Base-by-base conservation (phyloP, 2,888 invertebrate genomes). In the Chironomus riparius region DNA sequence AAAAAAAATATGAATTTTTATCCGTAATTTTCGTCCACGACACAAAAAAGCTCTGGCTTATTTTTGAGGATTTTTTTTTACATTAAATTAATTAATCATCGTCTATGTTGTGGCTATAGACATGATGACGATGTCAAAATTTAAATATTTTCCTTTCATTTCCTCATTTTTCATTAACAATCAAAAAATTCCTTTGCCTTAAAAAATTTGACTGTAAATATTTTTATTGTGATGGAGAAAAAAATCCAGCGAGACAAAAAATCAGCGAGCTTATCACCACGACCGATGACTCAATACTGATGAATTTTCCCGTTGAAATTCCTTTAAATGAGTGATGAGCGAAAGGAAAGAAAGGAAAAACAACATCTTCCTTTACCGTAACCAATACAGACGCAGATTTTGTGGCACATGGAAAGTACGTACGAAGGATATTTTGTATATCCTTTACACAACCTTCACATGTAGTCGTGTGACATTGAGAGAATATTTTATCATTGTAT, bases 321-420 rank as follows among this genome's bases (percentile, higher is more conserved):
- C 72, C 72, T 72, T 72, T 62, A 72, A 72, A 72, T 72, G 72
- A 62, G 47, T 61, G 65, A 48, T 74, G 68, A 72, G 38, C 47
- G 68, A 74, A 21, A 65, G 28, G 22, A 56, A 18, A 4, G 22
- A 56, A 18, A 28, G 50, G 15, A 56, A 56, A 56, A 38, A 38
- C 38, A 38, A 38, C 38, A 38, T 38, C 38, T 56, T 56, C 6
- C 56, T 38, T 38, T 10, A 38, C 38, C 38, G 38, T 38, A 38
- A 56, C 56, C 56, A 56, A 56, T 15, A 56, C 56, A 56, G 56
- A 56, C 5, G 15, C 6, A 15, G 13, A 6, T 1, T 3, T 18
- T 56, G n/a, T 62, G 50, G 70, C 22, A 48, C 48, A 24, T 70
- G 72, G 72, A 62, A 74, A 68, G 62, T 38, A 38, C 10, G 38